Conservation (phyloP, 2,888 invertebrate genomes). For the Schrankia costaestrigalis region DNA sequence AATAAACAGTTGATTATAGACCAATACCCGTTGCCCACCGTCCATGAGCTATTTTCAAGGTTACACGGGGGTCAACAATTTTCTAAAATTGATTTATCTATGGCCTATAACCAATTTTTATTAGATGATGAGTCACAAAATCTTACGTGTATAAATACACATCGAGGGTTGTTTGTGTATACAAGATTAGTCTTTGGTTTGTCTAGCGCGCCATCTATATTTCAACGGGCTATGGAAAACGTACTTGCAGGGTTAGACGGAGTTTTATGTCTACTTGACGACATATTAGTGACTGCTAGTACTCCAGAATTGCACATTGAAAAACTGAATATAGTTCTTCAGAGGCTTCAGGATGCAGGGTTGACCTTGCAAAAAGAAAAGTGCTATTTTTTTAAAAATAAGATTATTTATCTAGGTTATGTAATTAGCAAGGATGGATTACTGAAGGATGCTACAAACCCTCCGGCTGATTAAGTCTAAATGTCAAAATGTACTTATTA, state of each 20-base stretch:
- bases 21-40: slow-evolving; percentile 3
- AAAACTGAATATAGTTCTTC: too few relatives aligned
- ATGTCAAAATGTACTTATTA: too few relatives aligned
- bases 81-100: neutral
- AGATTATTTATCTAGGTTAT: too few relatives aligned
- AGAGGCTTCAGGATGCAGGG: too few relatives aligned
- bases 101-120: too few relatives aligned
- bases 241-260: neutral
- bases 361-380: too few relatives aligned
- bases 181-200: neutral
- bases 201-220: neutral
- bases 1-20: too few relatives aligned
- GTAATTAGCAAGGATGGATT: neutral
- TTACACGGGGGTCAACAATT: neutral
- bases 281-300: neutral
- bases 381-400: too few relatives aligned
- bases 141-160: neutral
- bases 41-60: neutral
- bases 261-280: neutral
- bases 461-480: too few relatives aligned
- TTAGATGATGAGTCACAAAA: neutral
- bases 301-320: too few relatives aligned
- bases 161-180: neutral
- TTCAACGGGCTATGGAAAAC: neutral
- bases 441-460: neutral